Conservation (phyloP, 2,888 invertebrate species). For the Heteromurus nitidus region DNA sequence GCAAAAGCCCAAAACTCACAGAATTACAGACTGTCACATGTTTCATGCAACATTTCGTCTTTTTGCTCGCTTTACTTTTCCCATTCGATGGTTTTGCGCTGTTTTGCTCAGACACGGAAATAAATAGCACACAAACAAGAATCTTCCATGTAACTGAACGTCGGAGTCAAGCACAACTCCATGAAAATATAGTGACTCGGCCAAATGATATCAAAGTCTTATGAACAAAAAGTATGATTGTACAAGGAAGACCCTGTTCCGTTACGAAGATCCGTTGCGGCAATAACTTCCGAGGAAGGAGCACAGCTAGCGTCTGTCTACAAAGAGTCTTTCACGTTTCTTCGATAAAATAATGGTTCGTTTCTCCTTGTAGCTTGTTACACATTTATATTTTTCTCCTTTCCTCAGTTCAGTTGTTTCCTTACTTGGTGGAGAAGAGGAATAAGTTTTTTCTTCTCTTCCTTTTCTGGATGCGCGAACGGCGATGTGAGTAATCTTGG, state of each 20-base stretch:
- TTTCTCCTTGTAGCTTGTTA: not conserved
- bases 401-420: slow-evolving; percentile 1
- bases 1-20: not conserved
- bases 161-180: not conserved
- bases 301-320: not conserved
- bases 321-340: not conserved
- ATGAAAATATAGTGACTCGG: not conserved
- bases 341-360: slow-evolving; percentile 11
- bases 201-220: slow-evolving; percentile 1
- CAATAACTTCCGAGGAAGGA: not conserved
- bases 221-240: not conserved
- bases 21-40: slow-evolving; percentile 4
- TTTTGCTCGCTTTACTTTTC: not conserved
- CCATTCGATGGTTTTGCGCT: not conserved
- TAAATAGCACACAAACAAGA: not conserved
- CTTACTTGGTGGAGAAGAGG: slow-evolving; percentile 21
- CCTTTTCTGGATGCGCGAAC: slow-evolving; percentile 5
- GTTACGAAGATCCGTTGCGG: slow-evolving; percentile 7
- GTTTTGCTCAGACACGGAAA: too few relatives aligned
- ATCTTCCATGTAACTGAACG: not conserved
- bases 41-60: not conserved
- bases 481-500: slow-evolving; percentile 57
- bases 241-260: not conserved
- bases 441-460: slow-evolving; percentile 22
- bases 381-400: slow-evolving; percentile 9